phyloP scores from a whole-genome alignment of 2,797 vertebrate species.

The Thaleichthys pacificus region DNA sequence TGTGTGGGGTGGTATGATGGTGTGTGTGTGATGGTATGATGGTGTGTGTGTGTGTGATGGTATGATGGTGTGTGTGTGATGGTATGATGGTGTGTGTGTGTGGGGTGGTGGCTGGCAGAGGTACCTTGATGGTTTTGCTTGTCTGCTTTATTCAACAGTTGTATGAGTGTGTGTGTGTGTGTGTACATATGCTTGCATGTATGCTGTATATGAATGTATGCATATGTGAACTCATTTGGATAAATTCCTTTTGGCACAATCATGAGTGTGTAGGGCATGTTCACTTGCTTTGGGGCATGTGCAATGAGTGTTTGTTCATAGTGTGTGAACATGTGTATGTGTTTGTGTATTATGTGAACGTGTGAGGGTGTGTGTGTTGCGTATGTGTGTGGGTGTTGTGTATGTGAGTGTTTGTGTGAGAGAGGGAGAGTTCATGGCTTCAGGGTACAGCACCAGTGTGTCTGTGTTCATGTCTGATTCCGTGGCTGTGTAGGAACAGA shows the following conservation, averaged over 20 bases:
- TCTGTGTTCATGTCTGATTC: conserved; percentile 63
- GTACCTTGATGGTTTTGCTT: no score
- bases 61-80: background rate
- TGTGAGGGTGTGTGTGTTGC: background rate
- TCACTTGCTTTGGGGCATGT: conserved; percentile 1
- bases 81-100: conserved; percentile 6
- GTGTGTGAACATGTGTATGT: background rate
- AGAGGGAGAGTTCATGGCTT: conserved; percentile 46
- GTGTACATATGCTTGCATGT: background rate
- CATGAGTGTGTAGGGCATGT: conserved; percentile 17
- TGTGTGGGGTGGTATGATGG: conserved; percentile 8
- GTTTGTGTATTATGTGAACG: background rate
- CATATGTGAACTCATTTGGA: background rate
- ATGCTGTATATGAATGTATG: background rate
- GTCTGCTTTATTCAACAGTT: no score
- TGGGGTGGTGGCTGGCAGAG: no score
- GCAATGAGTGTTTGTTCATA: conserved; percentile 15
- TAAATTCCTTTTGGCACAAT: background rate
- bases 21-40: background rate
- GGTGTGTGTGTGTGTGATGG: background rate
- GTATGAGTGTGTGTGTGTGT: conserved; percentile 11
- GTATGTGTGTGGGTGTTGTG: no score
- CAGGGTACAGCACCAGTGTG: conserved; percentile 65
- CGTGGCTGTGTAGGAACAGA: conserved; percentile 75
- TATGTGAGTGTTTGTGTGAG: conserved; percentile 1